Conservation (phyloP, 1,140 invertebrate genomes). For the Drosophila pallidifrons region DNA sequence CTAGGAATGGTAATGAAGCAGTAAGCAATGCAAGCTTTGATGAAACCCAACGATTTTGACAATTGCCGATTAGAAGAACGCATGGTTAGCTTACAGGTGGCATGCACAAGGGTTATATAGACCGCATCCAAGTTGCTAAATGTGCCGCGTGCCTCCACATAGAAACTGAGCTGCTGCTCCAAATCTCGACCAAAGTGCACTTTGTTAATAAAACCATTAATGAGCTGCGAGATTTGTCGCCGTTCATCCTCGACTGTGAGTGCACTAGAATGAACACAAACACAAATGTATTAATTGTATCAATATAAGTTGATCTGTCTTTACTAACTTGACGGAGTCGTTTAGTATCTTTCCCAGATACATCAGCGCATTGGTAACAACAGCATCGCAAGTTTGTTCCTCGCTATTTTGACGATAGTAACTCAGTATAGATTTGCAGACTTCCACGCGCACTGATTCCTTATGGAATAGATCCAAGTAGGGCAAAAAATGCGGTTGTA, state of each 20-base stretch:
- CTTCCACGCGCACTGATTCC: constrained; percentile 92
- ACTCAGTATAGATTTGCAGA: constrained; percentile 93
- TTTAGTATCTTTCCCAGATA: constrained; percentile 95
- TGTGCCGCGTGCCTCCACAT: constrained; percentile 94
- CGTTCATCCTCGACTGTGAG: constrained; percentile 97
- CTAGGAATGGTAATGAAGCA: constrained; percentile 98
- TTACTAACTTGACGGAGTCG: constrained; percentile 94
- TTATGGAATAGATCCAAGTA: constrained; percentile 95
- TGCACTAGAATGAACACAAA: constrained; percentile 87
- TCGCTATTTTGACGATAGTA: constrained; percentile 87
- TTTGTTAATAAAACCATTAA: constrained; percentile 92
- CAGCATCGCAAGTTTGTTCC: constrained; percentile 90
- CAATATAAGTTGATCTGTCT: background rate
- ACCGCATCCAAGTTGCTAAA: constrained; percentile 96
- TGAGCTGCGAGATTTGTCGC: constrained; percentile 93
- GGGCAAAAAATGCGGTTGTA: constrained; percentile 93
- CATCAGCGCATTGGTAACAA: constrained; percentile 94
- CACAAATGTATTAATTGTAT: background rate
- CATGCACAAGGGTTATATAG: constrained; percentile 93
- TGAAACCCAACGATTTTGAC: constrained; percentile 88
- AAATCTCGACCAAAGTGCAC: constrained; percentile 94
- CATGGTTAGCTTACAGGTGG: constrained; percentile 92
- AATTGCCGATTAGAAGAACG: constrained; percentile 93
- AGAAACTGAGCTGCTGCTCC: constrained; percentile 96
- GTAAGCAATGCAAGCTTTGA: constrained; percentile 97